Conservation (phyloP, 2,113 vertebrate species). For the Morone chrysops region DNA sequence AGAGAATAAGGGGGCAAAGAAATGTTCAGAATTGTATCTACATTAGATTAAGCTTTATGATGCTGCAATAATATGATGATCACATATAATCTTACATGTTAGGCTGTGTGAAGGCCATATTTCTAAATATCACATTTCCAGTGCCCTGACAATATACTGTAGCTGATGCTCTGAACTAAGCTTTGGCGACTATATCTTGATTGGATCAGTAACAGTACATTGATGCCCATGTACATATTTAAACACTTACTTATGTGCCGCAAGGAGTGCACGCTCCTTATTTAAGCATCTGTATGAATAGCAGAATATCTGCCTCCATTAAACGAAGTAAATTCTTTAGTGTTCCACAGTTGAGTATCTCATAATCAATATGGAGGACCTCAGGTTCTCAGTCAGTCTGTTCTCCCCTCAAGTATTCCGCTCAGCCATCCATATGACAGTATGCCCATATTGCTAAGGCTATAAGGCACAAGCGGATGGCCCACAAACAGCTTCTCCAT, state of each 20-base stretch:
- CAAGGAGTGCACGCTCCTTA: background rate
- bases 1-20: conserved; percentile 7
- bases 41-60: conserved; percentile 5
- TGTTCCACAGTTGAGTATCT: conserved; percentile 25
- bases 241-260: conserved; percentile 27
- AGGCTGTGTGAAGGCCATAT: background rate
- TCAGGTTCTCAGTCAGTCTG: conserved; percentile 53
- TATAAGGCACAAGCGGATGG: conserved; percentile 39
- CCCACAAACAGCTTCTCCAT: conserved; percentile 49
- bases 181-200: background rate
- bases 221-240: conserved; percentile 23
- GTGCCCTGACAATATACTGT: background rate
- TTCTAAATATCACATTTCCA: conserved; percentile 6
- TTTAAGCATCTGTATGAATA: conserved; percentile 2
- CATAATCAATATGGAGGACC: conserved; percentile 66
- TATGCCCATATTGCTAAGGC: conserved; percentile 54
- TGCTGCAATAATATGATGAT: background rate
- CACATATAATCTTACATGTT: background rate
- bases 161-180: background rate
- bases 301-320: conserved; percentile 68
- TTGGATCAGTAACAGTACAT: conserved; percentile 15
- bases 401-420: conserved; percentile 50
- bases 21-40: background rate
- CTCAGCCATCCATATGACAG: conserved; percentile 55
- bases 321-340: conserved; percentile 21